Evolutionary conservation across 2,888 invertebrate genomes (phyloP), one percentile per base, ranked within the genome.

Genomic region (Caenorhabditis sp.): DNA sequence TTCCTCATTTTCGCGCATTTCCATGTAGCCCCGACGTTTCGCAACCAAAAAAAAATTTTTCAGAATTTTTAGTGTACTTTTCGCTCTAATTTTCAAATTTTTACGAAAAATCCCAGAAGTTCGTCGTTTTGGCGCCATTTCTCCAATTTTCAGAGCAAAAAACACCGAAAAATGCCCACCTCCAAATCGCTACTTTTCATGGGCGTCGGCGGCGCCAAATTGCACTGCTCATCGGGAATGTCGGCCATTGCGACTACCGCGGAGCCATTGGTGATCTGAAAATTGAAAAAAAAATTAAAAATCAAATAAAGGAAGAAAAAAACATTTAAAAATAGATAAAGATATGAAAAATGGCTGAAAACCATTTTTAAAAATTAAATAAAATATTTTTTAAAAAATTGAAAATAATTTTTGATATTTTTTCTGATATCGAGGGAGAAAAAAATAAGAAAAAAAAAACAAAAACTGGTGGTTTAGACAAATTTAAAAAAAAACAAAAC

Each of bases 201-300:
- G 3, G 79, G 72, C 5, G 79, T 71, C 9, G 79, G 60, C 6
- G 71, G 18, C 20, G 70, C 32, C 61, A 79, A 71, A 55, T 79
- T 79, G 35, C 79, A 79, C 44, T 79, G 79, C 26, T 79, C 79
- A 20, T 79, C 79, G 9, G 65, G 60, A 2, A 74, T 64, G 32
- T 74, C 65, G 4, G 74, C 40, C 65, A 65, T 74, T 37, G 9
- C n/a, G 13, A 2, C n/a, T 15, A n/a, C 24, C 11, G 20, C 13
- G 37, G 37, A 44, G 22, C 1, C 47, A 44, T 40, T 1, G 28
- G 8, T 1, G 0, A 4, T 9, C 47, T 47, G 47, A 55, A 24
- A 60, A 40, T 22, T 40, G 40, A 40, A n/a, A 40, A 13, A n/a
- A 35, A 40, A 40, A 15, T 58, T 3, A 32, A 55, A 4, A 55